Conservation (phyloP, 1,140 invertebrate species). For the Trichogramma pretiosum region DNA sequence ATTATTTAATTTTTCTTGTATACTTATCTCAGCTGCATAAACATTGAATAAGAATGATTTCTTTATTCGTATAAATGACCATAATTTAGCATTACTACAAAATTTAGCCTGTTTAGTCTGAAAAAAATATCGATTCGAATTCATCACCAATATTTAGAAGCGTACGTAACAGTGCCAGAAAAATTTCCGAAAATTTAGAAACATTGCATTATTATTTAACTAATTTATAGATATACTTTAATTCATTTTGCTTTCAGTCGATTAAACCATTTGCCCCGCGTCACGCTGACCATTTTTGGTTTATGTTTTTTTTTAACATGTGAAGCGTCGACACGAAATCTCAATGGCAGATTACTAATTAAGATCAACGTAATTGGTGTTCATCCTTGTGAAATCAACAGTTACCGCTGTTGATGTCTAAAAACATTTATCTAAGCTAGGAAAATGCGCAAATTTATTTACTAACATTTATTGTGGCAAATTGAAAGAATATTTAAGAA, state of each 20-base stretch:
- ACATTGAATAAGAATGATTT: too few relatives aligned
- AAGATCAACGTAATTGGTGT: constrained; percentile 48
- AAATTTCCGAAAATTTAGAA: too few relatives aligned
- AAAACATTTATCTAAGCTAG: constrained; percentile 43
- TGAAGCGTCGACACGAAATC: constrained; percentile 23
- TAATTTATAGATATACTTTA: too few relatives aligned
- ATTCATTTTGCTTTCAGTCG: constrained; percentile 29
- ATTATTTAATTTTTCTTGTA: too few relatives aligned
- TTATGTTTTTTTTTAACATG: background rate
- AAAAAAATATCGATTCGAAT: constrained; percentile 35
- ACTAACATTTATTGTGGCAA: too few relatives aligned
- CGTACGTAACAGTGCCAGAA: constrained; percentile 46
- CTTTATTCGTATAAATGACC: too few relatives aligned
- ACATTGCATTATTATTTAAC: too few relatives aligned
- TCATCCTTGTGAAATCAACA: constrained; percentile 44
- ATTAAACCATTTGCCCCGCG: constrained; percentile 32
- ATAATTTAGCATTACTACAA: too few relatives aligned
- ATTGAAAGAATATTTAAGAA: constrained; percentile 9
- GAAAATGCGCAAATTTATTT: constrained; percentile 18
- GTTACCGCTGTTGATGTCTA: constrained; percentile 36
- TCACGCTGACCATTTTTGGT: too few relatives aligned
- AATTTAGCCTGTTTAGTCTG: too few relatives aligned
- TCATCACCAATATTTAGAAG: constrained; percentile 46
- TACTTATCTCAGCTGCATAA: too few relatives aligned
- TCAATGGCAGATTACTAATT: constrained; percentile 36